Percentiles rank a stretch among this genome's conserved stretches.
Evolutionary conservation across 2,113 vertebrate species (phyloP).

Genomic region (Phasianus colchicus): DNA sequence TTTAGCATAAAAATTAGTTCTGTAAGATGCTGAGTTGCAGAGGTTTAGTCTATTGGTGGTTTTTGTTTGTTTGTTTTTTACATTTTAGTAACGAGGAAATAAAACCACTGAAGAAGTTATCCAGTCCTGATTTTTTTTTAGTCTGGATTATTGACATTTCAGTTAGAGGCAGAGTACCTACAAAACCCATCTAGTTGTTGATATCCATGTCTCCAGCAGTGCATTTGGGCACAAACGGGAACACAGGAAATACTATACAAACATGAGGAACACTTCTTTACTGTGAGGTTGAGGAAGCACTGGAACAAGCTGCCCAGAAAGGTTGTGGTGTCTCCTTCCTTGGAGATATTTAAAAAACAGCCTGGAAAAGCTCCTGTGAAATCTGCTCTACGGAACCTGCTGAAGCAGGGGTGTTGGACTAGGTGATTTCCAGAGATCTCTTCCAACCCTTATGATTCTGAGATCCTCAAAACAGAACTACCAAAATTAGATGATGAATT

Average conservation of each 20-base stretch:
- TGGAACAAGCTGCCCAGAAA: too few species aligned
- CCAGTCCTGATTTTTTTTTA: not conserved
- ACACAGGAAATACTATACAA: too few species aligned
- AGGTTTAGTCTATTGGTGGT: not conserved
- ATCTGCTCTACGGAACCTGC: too few species aligned
- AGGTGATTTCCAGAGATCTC: too few species aligned
- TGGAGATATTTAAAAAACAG: too few species aligned
- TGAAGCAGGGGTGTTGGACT: too few species aligned
- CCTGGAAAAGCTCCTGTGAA: too few species aligned
- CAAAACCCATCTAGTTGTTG: not conserved
- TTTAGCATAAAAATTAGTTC: not conserved
- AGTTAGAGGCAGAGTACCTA: not conserved
- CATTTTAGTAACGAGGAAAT: not conserved
- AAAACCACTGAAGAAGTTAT: not conserved
- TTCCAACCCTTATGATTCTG: too few species aligned
- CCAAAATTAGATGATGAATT: not conserved
- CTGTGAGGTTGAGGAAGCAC: too few species aligned
- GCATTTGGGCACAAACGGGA: not conserved
- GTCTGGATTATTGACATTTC: not conserved
- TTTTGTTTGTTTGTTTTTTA: not conserved
- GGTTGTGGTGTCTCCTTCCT: too few species aligned
- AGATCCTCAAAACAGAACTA: not conserved
- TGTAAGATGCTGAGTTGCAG: not conserved
- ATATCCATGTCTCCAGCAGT: fast-evolving
- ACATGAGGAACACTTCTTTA: too few species aligned